Conservation (phyloP, 2,888 invertebrate species). For the Orthosia gracilis region DNA sequence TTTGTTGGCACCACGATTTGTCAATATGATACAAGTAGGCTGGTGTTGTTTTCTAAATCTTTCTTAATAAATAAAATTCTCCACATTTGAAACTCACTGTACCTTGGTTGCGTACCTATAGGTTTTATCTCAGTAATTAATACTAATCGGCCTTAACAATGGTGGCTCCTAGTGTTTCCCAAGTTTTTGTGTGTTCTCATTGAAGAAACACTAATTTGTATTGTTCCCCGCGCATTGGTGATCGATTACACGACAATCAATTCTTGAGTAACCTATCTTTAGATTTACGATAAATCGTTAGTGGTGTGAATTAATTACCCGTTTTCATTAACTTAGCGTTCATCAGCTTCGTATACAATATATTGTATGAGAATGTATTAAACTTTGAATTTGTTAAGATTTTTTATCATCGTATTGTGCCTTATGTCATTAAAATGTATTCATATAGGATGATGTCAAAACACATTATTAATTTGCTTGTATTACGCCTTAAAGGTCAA, state of each 20-base stretch:
- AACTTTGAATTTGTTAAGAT: slow-evolving; percentile 32
- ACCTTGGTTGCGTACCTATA: slow-evolving; percentile 44
- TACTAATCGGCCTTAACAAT: slow-evolving; percentile 70
- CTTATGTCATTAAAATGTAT: slow-evolving; percentile 39
- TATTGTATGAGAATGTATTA: slow-evolving; percentile 42
- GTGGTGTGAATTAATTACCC: slow-evolving; percentile 40
- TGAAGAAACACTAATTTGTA: slow-evolving; percentile 69
- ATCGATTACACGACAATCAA: slow-evolving; percentile 70
- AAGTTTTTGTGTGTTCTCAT: slow-evolving; percentile 70
- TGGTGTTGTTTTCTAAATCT: slow-evolving; percentile 21
- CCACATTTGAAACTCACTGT: slow-evolving; percentile 20
- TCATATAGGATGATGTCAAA: slow-evolving; percentile 39
- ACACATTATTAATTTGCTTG: slow-evolving; percentile 39
- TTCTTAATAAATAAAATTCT: slow-evolving; percentile 45
- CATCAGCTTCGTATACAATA: slow-evolving; percentile 21
- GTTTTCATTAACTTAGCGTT: slow-evolving; percentile 22
- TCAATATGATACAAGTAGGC: background rate
- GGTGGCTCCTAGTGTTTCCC: slow-evolving; percentile 64
- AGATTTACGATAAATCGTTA: slow-evolving; percentile 49
- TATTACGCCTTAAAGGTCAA: slow-evolving; percentile 57
- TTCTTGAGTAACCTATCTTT: slow-evolving; percentile 61
- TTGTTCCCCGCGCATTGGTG: slow-evolving; percentile 68
- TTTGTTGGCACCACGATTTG: slow-evolving; percentile 15
- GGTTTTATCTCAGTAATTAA: slow-evolving; percentile 63
- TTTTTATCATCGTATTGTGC: slow-evolving; percentile 22